Evolutionary conservation across 2,113 vertebrate species (phyloP).

Genomic region (Nibea coibor): DNA sequence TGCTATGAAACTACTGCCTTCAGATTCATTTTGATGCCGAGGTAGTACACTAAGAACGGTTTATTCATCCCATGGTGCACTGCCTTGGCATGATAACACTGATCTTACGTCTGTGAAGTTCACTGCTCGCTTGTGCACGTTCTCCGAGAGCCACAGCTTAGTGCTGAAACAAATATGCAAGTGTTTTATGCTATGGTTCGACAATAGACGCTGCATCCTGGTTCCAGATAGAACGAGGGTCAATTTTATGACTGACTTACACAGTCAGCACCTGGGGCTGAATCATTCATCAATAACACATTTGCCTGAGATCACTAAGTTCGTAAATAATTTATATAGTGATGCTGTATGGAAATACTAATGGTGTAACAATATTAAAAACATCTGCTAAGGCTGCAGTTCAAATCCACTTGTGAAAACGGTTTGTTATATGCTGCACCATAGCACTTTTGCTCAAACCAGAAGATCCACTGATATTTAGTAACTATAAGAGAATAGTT

Average conservation of each 20-base stretch:
- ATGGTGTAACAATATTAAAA: neutral
- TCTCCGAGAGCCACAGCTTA: neutral
- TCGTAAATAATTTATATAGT: no score
- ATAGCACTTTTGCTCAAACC: no score
- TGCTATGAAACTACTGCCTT: neutral
- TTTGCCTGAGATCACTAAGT: neutral
- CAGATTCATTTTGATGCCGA: neutral
- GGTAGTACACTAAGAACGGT: no score
- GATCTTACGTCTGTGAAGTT: conserved; percentile 21
- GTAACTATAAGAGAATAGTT: neutral
- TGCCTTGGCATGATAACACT: no score
- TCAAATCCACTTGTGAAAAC: neutral
- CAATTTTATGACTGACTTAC: neutral
- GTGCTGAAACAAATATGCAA: neutral
- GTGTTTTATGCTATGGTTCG: neutral
- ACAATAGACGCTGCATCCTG: no score
- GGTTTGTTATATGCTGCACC: neutral
- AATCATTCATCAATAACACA: neutral
- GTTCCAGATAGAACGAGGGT: neutral
- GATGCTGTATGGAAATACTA: no score
- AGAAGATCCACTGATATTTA: no score
- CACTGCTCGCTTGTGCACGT: conserved; percentile 1
- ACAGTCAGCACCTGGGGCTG: neutral
- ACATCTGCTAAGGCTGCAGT: neutral
- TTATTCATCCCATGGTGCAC: no score